Conservation (phyloP, 2,888 invertebrate genomes). For the Apocheima hispidaria region DNA sequence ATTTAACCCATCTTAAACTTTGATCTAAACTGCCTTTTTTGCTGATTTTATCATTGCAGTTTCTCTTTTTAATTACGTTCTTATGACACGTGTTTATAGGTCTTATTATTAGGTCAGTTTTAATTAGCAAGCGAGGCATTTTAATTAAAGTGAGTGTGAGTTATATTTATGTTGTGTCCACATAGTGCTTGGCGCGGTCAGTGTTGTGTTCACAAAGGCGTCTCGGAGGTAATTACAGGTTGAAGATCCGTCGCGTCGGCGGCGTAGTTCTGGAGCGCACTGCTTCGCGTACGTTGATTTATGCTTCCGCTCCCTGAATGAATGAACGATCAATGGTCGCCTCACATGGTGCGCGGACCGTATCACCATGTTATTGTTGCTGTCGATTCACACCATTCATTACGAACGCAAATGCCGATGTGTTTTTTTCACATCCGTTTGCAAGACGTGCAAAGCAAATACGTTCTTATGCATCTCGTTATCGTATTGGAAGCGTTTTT, state of each 20-base stretch:
- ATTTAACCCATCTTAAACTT: constrained; percentile 5
- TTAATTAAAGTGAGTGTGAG: background rate
- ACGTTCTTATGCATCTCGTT: constrained; percentile 29
- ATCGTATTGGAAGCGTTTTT: constrained; percentile 23
- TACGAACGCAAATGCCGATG: constrained; percentile 59
- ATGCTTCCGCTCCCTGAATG: constrained; percentile 80
- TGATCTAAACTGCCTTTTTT: background rate
- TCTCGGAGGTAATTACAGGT: constrained; percentile 40
- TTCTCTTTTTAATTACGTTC: constrained; percentile 1
- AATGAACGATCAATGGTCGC: constrained; percentile 76
- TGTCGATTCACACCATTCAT: constrained; percentile 68
- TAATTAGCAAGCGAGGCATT: constrained; percentile 1
- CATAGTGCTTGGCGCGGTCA: background rate
- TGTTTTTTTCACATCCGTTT: constrained; percentile 48
- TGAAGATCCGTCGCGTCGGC: constrained; percentile 38
- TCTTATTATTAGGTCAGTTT: background rate
- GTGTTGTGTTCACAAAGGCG: constrained; percentile 40
- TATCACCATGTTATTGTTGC: constrained; percentile 58
- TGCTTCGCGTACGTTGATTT: constrained; percentile 74
- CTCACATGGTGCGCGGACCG: constrained; percentile 65
- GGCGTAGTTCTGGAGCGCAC: constrained; percentile 54
- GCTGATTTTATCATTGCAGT: background rate
- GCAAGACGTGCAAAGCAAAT: constrained; percentile 36
- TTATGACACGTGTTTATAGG: background rate
- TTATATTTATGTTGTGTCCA: background rate